Base-by-base conservation (phyloP, 2,888 invertebrate genomes). In the Drosophila formosana region DNA sequence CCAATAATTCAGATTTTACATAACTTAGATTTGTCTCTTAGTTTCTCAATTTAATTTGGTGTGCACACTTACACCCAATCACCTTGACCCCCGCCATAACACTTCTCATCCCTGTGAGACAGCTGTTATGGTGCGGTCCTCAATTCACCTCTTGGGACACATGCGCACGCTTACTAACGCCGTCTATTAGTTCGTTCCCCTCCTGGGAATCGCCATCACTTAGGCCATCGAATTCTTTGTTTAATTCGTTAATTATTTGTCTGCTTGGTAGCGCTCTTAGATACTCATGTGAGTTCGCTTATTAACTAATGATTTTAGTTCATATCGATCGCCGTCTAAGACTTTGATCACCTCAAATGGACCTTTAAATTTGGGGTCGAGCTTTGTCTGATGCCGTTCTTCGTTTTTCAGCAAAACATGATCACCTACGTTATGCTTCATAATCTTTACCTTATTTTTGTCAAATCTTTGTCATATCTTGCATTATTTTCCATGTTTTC, bases 381-480 rank as follows among this genome's bases (percentile, higher is more conserved):
- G 47, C 49, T 57, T 57, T 11, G 39, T 57, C 18, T 57, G 47
- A 49, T 57, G 47, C 9, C 47, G 57, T 11, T 57, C 57, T 47
- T 41, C 57, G 28, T 47, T 57, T 39, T 49, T 49, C n/a, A 49
- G 28, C 4, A 49, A 49, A 18, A 49, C 28, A 18, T 30, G 30
- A 2, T 49, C 47, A 18, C 41, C 30, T 53, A 53, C 30, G 9
- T 28, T 55, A 52, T 58, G 26, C 34, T 32, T 47, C 25, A 52
- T 43, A 28, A 60, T 41, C 18, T 66, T 66, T 23, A 58, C 46
- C 9, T 49, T 60, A 41, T 41, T 65, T 47, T 58, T 46, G 13
- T 65, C 57, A 47, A 65, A 65, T 32, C 51, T 52, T 26, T 47
- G 13, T 60, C 47, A 39, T 57, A 57, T 28, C 47, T 13, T 47